phyloP scores from a whole-genome alignment of 2,113 vertebrate genomes.

The Protobothrops mucrosquamatus region DNA sequence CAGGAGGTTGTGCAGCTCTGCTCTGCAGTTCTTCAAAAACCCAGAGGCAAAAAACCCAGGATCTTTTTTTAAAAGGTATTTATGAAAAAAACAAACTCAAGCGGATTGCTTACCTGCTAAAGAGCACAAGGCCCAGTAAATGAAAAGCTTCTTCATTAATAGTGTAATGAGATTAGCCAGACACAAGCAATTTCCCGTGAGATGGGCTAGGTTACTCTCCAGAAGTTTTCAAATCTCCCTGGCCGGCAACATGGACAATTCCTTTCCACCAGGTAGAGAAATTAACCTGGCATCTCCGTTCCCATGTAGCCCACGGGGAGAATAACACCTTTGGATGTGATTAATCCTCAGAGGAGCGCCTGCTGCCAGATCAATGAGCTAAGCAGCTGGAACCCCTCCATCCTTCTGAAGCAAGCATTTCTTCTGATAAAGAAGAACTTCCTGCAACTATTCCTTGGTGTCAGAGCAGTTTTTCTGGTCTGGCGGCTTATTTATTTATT shows the following conservation, averaged over 20 bases:
- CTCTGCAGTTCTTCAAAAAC: background rate
- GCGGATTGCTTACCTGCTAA: constrained; percentile 60
- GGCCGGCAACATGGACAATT: background rate
- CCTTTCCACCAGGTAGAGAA: constrained; percentile 10
- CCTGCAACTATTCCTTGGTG: constrained; percentile 36
- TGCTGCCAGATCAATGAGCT: constrained; percentile 19
- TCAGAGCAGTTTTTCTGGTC: constrained; percentile 44
- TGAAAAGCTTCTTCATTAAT: constrained; percentile 66
- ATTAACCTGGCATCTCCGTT: rapidly evolving
- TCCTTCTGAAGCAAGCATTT: constrained; percentile 39
- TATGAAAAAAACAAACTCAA: background rate
- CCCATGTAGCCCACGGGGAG: background rate
- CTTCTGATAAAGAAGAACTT: constrained; percentile 43
- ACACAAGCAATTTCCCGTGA: background rate
- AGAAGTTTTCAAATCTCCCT: background rate
- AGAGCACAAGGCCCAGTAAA: constrained; percentile 48
- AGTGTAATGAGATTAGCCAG: background rate
- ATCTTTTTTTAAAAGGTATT: background rate
- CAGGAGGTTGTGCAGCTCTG: background rate
- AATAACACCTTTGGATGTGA: rapidly evolving
- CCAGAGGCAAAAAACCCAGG: background rate
- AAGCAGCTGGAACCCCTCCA: constrained; percentile 21
- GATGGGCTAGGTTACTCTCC: constrained; percentile 29
- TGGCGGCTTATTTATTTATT: background rate
- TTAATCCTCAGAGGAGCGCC: background rate